These are phyloP conservation scores for Hexactinellida sp. DNA, from an alignment of 37 sponge, comb jelly and placozoan species.

Conservation along the genomic window DNA sequence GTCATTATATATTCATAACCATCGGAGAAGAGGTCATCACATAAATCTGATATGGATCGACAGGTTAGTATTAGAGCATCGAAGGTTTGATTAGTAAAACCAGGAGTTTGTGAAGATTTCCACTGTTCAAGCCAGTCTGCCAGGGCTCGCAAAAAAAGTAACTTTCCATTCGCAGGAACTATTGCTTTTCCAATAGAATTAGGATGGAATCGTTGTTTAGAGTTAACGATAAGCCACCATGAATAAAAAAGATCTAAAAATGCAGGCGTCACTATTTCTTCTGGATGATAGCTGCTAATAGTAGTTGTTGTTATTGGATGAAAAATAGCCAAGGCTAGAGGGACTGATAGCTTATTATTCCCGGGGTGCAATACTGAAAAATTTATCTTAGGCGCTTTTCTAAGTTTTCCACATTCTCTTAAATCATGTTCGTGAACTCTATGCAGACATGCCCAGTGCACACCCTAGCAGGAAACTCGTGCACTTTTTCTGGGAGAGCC, in stretches of 20 bases:
- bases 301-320: background rate
- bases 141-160: background rate
- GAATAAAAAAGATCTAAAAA: background rate
- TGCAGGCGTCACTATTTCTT: background rate
- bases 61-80: background rate
- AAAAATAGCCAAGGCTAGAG: background rate
- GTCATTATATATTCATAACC: no score
- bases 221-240: background rate
- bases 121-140: background rate
- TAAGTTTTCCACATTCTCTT: background rate
- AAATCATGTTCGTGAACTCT: background rate
- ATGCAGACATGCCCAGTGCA: background rate
- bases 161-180: background rate
- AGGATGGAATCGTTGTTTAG: background rate
- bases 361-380: background rate
- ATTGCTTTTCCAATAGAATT: background rate
- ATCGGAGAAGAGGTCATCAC: no score
- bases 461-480: background rate
- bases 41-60: background rate
- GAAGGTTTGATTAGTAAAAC: background rate
- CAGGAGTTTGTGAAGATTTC: background rate
- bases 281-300: background rate
- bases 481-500: background rate
- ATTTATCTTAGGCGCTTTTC: background rate
- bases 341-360: background rate